These are phyloP conservation scores for Eupithecia vulgata DNA, from an alignment of 2,888 invertebrate genomes.

Conservation along the genomic window DNA sequence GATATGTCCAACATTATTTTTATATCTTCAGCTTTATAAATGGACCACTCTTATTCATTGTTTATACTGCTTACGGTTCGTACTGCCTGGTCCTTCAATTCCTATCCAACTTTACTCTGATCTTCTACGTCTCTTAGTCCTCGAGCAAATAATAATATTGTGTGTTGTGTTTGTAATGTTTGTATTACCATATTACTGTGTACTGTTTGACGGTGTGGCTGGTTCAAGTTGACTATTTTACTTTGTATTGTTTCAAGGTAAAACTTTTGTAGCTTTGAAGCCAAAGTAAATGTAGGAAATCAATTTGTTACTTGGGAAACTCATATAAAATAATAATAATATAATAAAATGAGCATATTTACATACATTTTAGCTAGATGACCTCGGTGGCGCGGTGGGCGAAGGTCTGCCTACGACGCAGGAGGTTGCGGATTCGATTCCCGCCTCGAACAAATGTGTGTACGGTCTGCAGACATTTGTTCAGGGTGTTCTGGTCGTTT, in stretches of 20 bases:
- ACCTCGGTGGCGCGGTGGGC: too few relatives aligned
- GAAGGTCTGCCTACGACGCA: too few relatives aligned
- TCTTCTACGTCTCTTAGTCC: conserved; percentile 1
- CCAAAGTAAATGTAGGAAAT: not conserved
- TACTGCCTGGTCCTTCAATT: not conserved
- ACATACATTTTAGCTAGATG: too few relatives aligned
- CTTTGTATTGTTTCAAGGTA: not conserved
- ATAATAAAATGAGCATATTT: too few relatives aligned
- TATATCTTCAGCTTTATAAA: too few relatives aligned
- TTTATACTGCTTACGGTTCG: conserved; percentile 6
- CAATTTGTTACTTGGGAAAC: not conserved
- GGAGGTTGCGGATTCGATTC: too few relatives aligned
- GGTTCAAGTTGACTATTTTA: conserved; percentile 2
- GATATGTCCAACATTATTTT: too few relatives aligned
- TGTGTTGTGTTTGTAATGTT: conserved; percentile 28
- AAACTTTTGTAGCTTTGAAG: not conserved
- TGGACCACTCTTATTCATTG: not conserved
- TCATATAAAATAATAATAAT: too few relatives aligned
- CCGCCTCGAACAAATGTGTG: too few relatives aligned
- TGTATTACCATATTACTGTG: conserved; percentile 37
- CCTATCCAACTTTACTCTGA: not conserved
- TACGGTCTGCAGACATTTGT: too few relatives aligned
- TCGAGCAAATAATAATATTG: conserved; percentile 35
- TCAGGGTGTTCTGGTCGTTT: too few relatives aligned
- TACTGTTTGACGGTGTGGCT: conserved; percentile 18